Conservation (phyloP, 2,113 vertebrate genomes). For the Sylvietta virens region DNA sequence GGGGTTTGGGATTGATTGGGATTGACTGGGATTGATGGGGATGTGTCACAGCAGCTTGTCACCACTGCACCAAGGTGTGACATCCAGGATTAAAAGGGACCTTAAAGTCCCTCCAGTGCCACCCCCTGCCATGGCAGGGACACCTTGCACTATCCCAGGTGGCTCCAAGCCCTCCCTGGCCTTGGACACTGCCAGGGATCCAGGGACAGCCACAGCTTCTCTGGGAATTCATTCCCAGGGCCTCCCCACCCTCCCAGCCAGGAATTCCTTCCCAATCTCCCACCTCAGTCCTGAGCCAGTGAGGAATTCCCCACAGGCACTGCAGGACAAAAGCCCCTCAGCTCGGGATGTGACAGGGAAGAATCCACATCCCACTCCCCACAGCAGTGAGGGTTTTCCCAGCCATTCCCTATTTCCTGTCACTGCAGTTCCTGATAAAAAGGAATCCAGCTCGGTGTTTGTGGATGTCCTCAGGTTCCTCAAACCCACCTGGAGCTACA, state of each 20-base stretch:
- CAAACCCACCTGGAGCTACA: background rate
- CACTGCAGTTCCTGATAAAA: background rate
- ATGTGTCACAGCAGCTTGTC: background rate
- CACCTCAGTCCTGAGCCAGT: background rate
- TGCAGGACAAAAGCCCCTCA: background rate
- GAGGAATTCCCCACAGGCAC: background rate
- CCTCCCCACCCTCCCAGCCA: background rate
- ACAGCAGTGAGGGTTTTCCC: background rate
- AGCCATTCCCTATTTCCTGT: background rate
- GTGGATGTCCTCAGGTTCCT: background rate
- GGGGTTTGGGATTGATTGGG: background rate
- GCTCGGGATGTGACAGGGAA: background rate
- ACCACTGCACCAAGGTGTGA: rapidly evolving
- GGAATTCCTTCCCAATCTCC: background rate
- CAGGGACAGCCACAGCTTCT: background rate
- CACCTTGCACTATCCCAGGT: rapidly evolving
- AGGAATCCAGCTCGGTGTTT: rapidly evolving
- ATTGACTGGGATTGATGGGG: background rate
- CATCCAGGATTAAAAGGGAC: background rate
- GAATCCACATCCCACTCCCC: too few species aligned
- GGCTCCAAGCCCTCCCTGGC: background rate
- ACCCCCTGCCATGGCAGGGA: background rate
- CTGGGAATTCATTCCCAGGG: background rate
- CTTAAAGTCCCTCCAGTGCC: rapidly evolving
- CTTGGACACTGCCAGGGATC: background rate